These are phyloP conservation scores for Drosophila jambulina DNA, from an alignment of 1,140 invertebrate species.

Conservation along the genomic window DNA sequence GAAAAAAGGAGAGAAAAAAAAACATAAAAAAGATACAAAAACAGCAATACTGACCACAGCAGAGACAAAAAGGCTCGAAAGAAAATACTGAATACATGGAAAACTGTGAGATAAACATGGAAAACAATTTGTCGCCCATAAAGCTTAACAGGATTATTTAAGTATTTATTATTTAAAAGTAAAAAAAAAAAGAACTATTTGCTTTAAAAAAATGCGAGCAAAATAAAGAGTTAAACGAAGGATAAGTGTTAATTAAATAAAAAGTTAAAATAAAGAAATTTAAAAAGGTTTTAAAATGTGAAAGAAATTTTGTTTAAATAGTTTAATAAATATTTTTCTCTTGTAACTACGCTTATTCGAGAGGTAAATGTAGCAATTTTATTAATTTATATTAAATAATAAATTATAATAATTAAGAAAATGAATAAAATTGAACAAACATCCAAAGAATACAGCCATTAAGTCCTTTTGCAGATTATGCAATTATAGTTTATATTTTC, in stretches of 20 bases:
- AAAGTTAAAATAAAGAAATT: not conserved
- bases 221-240: not conserved
- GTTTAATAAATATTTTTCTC: not conserved
- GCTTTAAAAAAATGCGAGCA: not conserved
- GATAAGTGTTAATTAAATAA: not conserved
- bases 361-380: not conserved
- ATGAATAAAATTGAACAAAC: not conserved
- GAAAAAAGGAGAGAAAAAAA: too few relatives aligned
- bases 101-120: constrained; percentile 14
- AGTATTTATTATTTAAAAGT: not conserved
- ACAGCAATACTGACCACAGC: not conserved
- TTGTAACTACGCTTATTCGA: not conserved
- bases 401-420: not conserved
- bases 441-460: not conserved
- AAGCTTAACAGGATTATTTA: constrained; percentile 16
- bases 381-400: not conserved
- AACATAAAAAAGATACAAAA: not conserved
- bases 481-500: not conserved
- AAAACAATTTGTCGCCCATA: constrained; percentile 27
- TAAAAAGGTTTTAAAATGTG: not conserved
- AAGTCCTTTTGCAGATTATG: not conserved
- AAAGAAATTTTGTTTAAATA: not conserved
- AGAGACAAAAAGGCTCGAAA: constrained; percentile 1
- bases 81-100: constrained; percentile 8
- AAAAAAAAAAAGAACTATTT: not conserved